These are phyloP conservation scores for Rhinichthys klamathensis DNA, from an alignment of 2,113 vertebrate genomes.

Conservation along the genomic window DNA sequence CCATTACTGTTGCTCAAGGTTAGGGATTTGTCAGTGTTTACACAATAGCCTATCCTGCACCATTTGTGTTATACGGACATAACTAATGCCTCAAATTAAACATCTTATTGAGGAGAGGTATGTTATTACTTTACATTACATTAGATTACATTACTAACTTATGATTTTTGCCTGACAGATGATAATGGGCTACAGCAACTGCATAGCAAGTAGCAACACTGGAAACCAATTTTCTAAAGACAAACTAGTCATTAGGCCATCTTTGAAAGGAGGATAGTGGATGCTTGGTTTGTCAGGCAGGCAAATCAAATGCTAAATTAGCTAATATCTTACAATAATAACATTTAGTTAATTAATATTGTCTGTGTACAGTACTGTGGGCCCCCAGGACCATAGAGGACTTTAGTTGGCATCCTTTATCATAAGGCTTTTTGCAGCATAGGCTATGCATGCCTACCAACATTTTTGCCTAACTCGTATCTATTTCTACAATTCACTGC, in stretches of 20 bases:
- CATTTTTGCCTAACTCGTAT: background rate
- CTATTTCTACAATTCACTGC: background rate
- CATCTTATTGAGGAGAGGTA: background rate
- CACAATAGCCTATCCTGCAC: too few species aligned
- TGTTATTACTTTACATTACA: background rate
- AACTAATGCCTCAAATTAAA: background rate
- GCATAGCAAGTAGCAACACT: background rate
- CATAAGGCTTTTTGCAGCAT: background rate
- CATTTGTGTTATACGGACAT: background rate
- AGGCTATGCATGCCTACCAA: background rate
- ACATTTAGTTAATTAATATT: too few species aligned
- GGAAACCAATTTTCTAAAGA: background rate
- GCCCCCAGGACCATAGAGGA: background rate
- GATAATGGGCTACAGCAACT: background rate
- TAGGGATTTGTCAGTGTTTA: background rate
- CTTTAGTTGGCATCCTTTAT: background rate
- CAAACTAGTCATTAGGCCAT: too few species aligned
- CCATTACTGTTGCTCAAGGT: background rate
- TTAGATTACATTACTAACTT: background rate
- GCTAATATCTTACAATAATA: too few species aligned
- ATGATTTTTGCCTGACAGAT: background rate
- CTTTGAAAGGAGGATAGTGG: too few species aligned
- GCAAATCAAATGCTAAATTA: too few species aligned
- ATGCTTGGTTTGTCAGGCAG: too few species aligned
- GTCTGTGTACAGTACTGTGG: too few species aligned